phyloP scores from a whole-genome alignment of 2,113 vertebrate genomes.

The Proteles cristata region DNA sequence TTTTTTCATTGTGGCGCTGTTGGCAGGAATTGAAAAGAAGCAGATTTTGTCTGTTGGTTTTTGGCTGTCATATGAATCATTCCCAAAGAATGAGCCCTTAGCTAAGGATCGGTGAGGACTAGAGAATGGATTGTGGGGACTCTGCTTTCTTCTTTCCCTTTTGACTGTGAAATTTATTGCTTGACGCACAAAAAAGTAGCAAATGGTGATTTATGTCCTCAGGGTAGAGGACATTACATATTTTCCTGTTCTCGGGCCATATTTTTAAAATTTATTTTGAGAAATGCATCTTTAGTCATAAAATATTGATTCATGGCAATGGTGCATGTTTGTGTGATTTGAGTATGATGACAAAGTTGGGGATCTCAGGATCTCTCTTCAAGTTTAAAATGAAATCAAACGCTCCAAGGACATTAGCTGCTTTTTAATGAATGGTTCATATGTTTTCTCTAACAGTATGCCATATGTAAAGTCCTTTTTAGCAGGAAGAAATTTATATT shows the following conservation, averaged over 20 bases:
- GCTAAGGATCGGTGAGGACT: neutral
- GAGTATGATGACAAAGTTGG: neutral
- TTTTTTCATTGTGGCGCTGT: neutral
- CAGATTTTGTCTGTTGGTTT: slow-evolving; percentile 61
- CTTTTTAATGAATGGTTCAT: neutral
- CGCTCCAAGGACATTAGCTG: neutral
- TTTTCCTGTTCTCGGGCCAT: slow-evolving; percentile 62
- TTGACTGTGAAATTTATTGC: slow-evolving; percentile 69
- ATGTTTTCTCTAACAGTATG: neutral
- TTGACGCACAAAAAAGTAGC: slow-evolving; percentile 55
- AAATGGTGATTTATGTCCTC: slow-evolving; percentile 75
- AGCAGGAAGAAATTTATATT: neutral
- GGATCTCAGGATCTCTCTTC: neutral
- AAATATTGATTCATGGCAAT: slow-evolving; percentile 61
- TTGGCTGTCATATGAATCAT: slow-evolving; percentile 65
- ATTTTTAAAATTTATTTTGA: slow-evolving; percentile 71
- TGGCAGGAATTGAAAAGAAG: slow-evolving; percentile 66
- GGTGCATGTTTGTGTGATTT: slow-evolving; percentile 20
- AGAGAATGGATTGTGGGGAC: neutral
- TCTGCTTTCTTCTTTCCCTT: slow-evolving; percentile 42
- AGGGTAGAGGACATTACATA: slow-evolving; percentile 60
- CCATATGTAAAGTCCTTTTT: neutral
- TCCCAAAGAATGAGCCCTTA: slow-evolving; percentile 62
- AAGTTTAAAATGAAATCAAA: slow-evolving; percentile 32
- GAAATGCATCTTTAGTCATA: slow-evolving; percentile 53